Conservation (phyloP, 2,888 invertebrate genomes). For the Aproaerema taeniolella region DNA sequence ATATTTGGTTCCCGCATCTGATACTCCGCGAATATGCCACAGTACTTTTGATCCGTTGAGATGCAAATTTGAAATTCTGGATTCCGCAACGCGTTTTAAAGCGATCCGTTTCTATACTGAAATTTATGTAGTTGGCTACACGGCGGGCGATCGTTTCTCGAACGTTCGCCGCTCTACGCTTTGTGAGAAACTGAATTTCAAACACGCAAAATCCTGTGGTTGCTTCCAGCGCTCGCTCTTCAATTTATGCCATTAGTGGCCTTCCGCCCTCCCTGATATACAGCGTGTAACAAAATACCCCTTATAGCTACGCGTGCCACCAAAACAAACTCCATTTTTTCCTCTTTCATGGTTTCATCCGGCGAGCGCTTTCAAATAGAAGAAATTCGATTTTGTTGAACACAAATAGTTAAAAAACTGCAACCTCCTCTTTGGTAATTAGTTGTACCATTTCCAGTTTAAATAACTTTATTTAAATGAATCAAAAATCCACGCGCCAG, state of each 20-base stretch:
- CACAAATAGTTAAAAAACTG: no score
- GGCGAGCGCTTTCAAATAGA: no score
- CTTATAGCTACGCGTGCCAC: conserved; percentile 3
- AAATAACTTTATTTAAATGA: no score
- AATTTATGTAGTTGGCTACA: conserved; percentile 37
- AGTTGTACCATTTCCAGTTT: neutral
- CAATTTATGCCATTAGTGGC: conserved; percentile 68
- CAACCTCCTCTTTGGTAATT: neutral
- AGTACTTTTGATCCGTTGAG: conserved; percentile 30
- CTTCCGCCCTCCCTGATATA: conserved; percentile 49
- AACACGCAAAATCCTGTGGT: conserved; percentile 66
- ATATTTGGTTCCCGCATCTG: conserved; percentile 7
- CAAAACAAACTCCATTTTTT: neutral
- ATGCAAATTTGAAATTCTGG: conserved; percentile 48
- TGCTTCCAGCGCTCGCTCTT: conserved; percentile 55
- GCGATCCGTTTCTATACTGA: conserved; percentile 43
- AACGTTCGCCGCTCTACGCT: conserved; percentile 39
- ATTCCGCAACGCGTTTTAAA: conserved; percentile 43
- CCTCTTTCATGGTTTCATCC: no score
- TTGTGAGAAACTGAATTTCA: conserved; percentile 63
- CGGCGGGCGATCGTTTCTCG: conserved; percentile 45
- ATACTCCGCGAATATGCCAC: conserved; percentile 10
- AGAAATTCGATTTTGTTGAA: neutral
- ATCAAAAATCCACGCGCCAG: no score
- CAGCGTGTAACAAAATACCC: conserved; percentile 17